Percentiles rank a stretch among this genome's conserved stretches.
Evolutionary conservation across 2,888 invertebrate genomes (phyloP).

Genomic region (Melolontha melolontha): DNA sequence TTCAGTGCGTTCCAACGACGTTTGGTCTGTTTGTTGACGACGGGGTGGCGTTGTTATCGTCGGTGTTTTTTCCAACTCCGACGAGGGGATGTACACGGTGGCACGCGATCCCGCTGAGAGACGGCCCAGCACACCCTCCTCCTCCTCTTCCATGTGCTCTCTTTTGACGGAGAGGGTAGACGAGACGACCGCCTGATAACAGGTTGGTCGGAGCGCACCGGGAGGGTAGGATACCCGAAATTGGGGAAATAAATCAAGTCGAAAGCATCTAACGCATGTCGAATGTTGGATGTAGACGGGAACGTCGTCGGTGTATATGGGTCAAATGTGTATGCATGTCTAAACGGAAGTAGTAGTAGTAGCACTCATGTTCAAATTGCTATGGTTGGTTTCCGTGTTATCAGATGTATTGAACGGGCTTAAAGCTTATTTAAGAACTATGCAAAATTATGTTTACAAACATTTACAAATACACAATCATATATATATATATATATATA

Average conservation of each 20-base stretch:
- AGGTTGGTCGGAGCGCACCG: not conserved
- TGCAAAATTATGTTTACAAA: too few species aligned
- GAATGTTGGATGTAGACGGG: too few species aligned
- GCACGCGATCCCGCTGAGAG: conserved; percentile 62
- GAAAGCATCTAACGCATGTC: not conserved
- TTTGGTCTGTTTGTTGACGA: conserved; percentile 53
- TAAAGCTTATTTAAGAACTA: too few species aligned
- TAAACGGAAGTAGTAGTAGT: too few species aligned
- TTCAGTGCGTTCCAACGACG: conserved; percentile 51
- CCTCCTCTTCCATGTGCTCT: conserved; percentile 43
- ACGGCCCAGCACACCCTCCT: conserved; percentile 53
- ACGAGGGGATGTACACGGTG: conserved; percentile 61
- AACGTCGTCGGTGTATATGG: too few species aligned
- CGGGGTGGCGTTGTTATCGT: conserved; percentile 50
- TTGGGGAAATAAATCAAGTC: not conserved
- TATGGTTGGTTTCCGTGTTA: too few species aligned
- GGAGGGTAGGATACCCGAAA: not conserved
- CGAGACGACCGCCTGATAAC: conserved; percentile 33
- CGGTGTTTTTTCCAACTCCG: conserved; percentile 46
- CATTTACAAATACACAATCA: too few species aligned
- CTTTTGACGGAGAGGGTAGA: not conserved
- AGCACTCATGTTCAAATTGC: too few species aligned
- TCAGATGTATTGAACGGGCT: too few species aligned
- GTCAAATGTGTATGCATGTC: too few species aligned
- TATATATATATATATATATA: too few species aligned